A percentile compares a stretch with the other conserved stretches of the same genome.
phyloP scores from a whole-genome alignment of 1,140 invertebrate genomes.

The Phortica variegata region DNA sequence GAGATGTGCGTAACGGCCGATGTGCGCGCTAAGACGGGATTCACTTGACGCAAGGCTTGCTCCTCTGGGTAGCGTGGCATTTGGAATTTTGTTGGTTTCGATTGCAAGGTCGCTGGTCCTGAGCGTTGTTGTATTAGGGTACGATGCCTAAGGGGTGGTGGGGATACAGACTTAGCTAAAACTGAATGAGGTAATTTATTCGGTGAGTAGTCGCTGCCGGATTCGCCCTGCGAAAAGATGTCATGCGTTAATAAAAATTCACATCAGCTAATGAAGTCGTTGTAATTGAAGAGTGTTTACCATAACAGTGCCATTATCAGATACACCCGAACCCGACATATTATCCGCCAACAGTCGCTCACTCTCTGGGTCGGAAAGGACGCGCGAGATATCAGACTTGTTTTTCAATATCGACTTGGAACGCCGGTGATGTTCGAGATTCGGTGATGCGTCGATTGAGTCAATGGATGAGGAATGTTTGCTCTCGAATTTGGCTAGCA shows the following conservation, averaged over 20 bases:
- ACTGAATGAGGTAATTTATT: slow-evolving; percentile 58
- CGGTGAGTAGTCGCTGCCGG: slow-evolving; percentile 58
- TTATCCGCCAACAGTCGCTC: slow-evolving; percentile 74
- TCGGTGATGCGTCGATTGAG: slow-evolving; percentile 68
- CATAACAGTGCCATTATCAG: slow-evolving; percentile 59
- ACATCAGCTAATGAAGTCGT: not conserved
- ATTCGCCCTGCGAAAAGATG: slow-evolving; percentile 55
- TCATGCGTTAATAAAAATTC: not conserved
- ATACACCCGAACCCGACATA: slow-evolving; percentile 59
- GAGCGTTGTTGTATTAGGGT: slow-evolving; percentile 55
- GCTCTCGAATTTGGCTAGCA: slow-evolving; percentile 59
- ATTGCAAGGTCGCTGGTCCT: slow-evolving; percentile 48
- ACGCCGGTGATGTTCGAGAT: slow-evolving; percentile 65
- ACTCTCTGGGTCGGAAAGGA: slow-evolving; percentile 68
- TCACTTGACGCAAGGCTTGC: slow-evolving; percentile 46
- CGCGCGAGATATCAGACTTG: slow-evolving; percentile 63
- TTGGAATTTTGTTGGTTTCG: slow-evolving; percentile 54
- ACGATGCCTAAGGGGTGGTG: slow-evolving; percentile 56
- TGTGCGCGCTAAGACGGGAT: slow-evolving; percentile 37
- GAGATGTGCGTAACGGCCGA: slow-evolving; percentile 15
- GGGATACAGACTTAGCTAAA: slow-evolving; percentile 57
- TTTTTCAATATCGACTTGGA: slow-evolving; percentile 80
- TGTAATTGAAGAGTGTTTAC: slow-evolving; percentile 13
- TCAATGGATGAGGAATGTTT: slow-evolving; percentile 72
- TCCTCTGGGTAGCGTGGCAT: slow-evolving; percentile 55